Conservation (phyloP, 1,140 invertebrate genomes). For the Cydia fagiglandana region DNA sequence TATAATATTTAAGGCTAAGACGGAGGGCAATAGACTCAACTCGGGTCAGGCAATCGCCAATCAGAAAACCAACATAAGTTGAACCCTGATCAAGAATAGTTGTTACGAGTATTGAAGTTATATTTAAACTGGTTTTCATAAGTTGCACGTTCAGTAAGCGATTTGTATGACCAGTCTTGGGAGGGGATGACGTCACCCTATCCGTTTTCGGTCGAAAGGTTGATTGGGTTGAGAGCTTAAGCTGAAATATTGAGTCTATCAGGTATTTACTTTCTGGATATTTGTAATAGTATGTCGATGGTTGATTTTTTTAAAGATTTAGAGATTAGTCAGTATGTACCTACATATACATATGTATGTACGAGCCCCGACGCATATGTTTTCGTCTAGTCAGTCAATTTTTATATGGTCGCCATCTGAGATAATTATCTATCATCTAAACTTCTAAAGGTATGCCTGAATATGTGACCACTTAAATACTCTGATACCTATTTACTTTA, state of each 20-base stretch:
- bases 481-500: too few species aligned
- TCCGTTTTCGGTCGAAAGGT: constrained; percentile 5
- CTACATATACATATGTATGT: too few species aligned
- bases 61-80: background rate
- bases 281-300: background rate
- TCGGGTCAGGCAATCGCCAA: background rate
- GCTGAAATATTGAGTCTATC: constrained; percentile 14
- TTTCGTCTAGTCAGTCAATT: too few species aligned
- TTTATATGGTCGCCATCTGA: too few species aligned
- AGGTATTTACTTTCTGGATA: background rate
- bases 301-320: background rate
- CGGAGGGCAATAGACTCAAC: background rate
- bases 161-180: background rate
- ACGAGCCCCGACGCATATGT: too few species aligned
- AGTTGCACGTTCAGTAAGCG: background rate
- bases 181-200: background rate
- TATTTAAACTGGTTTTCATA: background rate
- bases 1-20: background rate
- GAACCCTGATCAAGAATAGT: background rate
- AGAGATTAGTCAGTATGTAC: background rate
- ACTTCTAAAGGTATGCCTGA: too few species aligned
- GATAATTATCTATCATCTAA: too few species aligned
- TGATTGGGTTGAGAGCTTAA: constrained; percentile 10
- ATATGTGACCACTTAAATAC: too few species aligned
- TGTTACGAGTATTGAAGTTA: background rate